Conservation (phyloP, 2,113 vertebrate species). For the Centropristis striata region DNA sequence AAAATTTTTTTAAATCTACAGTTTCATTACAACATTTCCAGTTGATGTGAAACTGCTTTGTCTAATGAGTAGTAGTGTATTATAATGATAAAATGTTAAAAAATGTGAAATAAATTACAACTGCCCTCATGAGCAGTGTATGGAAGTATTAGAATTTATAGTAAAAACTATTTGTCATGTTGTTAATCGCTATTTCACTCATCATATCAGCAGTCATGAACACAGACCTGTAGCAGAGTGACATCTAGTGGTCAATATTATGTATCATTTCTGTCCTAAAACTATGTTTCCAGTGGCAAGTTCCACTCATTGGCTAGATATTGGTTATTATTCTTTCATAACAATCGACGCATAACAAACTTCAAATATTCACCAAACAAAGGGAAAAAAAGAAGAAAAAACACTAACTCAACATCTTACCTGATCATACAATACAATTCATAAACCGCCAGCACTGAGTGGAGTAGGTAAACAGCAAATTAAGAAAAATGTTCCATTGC, state of each 20-base stretch:
- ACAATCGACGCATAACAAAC: not conserved
- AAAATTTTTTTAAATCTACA: not conserved
- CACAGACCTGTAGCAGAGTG: conserved; percentile 25
- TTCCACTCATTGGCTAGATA: not conserved
- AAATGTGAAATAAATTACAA: not conserved
- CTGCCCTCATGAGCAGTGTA: not conserved
- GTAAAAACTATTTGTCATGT: not conserved
- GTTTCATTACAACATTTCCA: not conserved
- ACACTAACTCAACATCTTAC: no score
- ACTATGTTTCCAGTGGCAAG: not conserved
- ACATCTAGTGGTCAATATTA: conserved; percentile 64
- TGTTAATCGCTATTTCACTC: not conserved
- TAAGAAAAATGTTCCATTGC: no score
- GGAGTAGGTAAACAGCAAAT: no score
- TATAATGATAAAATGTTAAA: not conserved
- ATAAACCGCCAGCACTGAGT: no score
- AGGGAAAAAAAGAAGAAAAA: no score
- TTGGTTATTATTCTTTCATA: not conserved
- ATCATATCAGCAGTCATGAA: not conserved
- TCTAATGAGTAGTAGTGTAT: not conserved
- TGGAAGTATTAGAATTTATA: not conserved
- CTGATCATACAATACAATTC: no score
- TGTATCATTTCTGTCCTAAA: not conserved
- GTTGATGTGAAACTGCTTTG: not conserved
- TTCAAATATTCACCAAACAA: no score